Percentiles rank a stretch among this genome's conserved stretches.
Evolutionary conservation across 2,797 vertebrate species (phyloP).

Genomic region (Strix occidentalis): DNA sequence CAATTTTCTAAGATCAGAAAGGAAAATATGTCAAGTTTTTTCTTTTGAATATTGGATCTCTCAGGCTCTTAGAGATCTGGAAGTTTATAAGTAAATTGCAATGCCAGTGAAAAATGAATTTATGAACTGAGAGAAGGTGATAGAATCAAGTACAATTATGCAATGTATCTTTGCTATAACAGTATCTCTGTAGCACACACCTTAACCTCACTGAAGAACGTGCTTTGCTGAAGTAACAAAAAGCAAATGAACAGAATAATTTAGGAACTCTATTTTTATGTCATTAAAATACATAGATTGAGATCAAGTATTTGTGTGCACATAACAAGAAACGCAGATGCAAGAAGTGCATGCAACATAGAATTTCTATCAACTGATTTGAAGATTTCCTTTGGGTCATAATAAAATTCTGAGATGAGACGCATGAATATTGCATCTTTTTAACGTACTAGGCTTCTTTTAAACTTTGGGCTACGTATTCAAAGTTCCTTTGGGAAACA

Average conservation of each 20-base stretch:
- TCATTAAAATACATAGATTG: not conserved
- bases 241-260: not conserved
- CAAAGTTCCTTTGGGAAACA: not conserved
- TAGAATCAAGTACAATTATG: not conserved
- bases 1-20: conserved; percentile 13
- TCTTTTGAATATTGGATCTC: not conserved
- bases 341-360: not conserved
- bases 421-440: not conserved
- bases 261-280: not conserved
- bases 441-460: not conserved
- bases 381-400: not conserved
- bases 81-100: not conserved
- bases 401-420: not conserved
- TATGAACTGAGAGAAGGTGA: not conserved
- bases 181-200: not conserved
- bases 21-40: not conserved
- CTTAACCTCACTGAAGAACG: not conserved
- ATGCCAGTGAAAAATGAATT: not conserved
- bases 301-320: not conserved
- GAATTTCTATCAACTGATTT: not conserved
- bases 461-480: not conserved
- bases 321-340: not conserved
- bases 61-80: not conserved
- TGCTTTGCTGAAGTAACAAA: not conserved
- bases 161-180: not conserved